phyloP scores from a whole-genome alignment of 2,888 invertebrate species.

The Oscheius sp. region DNA sequence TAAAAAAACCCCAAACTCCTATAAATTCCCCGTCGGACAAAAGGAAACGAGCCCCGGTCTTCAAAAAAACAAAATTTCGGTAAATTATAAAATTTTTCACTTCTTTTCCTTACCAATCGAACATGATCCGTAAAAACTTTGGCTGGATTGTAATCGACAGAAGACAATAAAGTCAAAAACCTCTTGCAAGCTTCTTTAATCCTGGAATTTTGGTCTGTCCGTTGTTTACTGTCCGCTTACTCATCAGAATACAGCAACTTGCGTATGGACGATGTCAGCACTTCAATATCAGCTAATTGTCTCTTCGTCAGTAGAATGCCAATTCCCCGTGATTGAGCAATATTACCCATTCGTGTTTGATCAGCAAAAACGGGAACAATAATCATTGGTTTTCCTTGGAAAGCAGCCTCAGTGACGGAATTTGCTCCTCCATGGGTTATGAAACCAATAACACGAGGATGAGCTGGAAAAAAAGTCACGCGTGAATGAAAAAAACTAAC shows the following conservation, averaged over 20 bases:
- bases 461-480: constrained; percentile 75
- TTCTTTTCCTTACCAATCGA: constrained; percentile 6
- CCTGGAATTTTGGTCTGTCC: background rate
- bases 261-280: background rate
- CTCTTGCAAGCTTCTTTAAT: constrained; percentile 12
- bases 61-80: too few relatives aligned
- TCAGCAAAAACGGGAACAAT: constrained; percentile 75
- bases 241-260: constrained; percentile 8
- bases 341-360: constrained; percentile 73
- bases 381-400: constrained; percentile 73
- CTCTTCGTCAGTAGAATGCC: constrained; percentile 20
- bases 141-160: constrained; percentile 9
- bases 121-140: constrained; percentile 24
- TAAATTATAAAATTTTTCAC: too few relatives aligned
- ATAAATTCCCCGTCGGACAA: too few relatives aligned
- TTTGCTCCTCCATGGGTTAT: constrained; percentile 83
- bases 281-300: background rate
- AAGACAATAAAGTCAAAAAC: background rate
- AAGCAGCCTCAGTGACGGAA: constrained; percentile 80
- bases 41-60: too few relatives aligned
- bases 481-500: constrained; percentile 22
- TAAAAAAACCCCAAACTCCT: too few relatives aligned
- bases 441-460: constrained; percentile 81
- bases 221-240: background rate
- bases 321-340: constrained; percentile 44